Conservation (phyloP, 2,888 invertebrate genomes). For the Dryococelus australis region DNA sequence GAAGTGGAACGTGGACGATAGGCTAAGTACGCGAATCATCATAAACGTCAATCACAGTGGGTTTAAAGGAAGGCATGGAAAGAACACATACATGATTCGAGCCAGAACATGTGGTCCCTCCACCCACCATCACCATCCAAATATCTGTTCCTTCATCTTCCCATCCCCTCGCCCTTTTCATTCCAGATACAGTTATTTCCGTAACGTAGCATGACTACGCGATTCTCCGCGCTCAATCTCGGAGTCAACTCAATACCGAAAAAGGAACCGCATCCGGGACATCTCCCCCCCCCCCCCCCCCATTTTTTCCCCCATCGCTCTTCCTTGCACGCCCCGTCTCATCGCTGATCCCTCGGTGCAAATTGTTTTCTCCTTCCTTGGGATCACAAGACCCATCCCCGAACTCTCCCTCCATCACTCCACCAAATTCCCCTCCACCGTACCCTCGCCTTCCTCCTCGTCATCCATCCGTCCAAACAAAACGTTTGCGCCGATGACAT, state of each 20-base stretch:
- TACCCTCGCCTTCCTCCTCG: neutral
- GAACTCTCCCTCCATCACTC: neutral
- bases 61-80: neutral
- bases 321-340: neutral
- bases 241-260: neutral
- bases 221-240: neutral
- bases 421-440: neutral
- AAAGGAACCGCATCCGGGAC: neutral
- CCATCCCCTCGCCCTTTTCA: neutral
- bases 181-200: neutral
- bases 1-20: too few species aligned
- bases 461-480: constrained; percentile 24
- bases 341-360: neutral
- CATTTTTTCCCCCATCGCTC: neutral
- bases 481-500: constrained; percentile 18
- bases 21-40: too few species aligned
- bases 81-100: neutral
- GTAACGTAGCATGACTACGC: constrained; percentile 6
- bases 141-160: neutral
- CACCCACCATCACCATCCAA: neutral
- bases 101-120: too few species aligned
- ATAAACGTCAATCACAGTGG: too few species aligned
- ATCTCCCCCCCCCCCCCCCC: neutral
- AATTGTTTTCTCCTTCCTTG: neutral
- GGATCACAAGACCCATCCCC: neutral